A percentile compares a stretch with the other conserved stretches of the same genome.
Evolutionary conservation across 2,797 vertebrate genomes (phyloP).

Genomic region (Falco biarmicus): DNA sequence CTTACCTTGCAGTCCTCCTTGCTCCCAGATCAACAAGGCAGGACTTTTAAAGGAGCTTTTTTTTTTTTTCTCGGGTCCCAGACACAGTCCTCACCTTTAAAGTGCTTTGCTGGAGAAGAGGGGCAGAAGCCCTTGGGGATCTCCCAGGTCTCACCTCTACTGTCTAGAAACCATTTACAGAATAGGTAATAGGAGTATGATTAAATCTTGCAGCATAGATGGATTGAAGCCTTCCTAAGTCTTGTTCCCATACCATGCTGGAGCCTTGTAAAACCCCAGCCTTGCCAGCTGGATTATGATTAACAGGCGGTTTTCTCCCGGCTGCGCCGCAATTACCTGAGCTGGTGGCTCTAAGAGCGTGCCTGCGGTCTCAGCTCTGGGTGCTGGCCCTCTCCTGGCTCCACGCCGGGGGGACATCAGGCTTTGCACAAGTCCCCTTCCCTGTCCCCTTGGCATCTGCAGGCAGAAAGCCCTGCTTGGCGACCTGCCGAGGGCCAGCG

Average conservation of each 20-base stretch:
- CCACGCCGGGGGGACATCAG: fast-evolving
- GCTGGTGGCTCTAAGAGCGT: not conserved
- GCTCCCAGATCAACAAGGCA: not conserved
- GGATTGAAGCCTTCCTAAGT: not conserved
- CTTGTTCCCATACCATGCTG: not conserved
- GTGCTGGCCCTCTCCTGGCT: not conserved
- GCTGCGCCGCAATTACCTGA: not conserved
- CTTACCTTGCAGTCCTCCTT: not conserved
- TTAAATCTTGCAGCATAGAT: not conserved
- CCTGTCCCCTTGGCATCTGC: not conserved
- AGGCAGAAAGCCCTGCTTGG: not conserved
- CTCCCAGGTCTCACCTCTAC: not conserved
- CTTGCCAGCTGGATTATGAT: not conserved
- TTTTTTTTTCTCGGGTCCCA: not conserved
- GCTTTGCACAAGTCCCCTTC: not conserved
- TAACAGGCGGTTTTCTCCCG: not conserved
- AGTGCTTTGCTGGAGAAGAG: not conserved
- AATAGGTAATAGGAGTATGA: not conserved
- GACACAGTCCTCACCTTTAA: not conserved
- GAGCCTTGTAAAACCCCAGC: not conserved
- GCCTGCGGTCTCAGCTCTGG: not conserved
- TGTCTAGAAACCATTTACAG: not conserved
- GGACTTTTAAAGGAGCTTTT: not conserved
- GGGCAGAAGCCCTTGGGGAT: not conserved
- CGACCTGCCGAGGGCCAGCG: not conserved